Conservation (phyloP, 2,113 vertebrate genomes). For the Oreocharis arfaki region DNA sequence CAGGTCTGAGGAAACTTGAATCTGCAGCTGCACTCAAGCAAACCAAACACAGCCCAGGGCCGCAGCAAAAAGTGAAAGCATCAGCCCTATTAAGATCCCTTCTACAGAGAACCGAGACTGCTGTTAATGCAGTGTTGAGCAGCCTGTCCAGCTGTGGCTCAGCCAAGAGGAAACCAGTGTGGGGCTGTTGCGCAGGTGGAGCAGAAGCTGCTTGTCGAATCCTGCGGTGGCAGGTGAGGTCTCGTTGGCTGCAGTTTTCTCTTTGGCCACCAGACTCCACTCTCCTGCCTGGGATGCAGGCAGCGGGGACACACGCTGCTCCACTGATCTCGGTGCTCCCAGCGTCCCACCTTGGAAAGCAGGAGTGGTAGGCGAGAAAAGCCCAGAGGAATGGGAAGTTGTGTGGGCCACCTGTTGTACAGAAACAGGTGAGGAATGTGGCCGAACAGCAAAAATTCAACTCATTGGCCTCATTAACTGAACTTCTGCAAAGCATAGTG, state of each 20-base stretch:
- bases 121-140: fast-evolving
- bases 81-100: neutral
- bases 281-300: neutral
- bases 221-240: neutral
- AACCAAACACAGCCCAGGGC: neutral
- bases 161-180: neutral
- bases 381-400: neutral
- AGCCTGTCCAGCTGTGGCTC: neutral
- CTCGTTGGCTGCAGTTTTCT: neutral
- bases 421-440: neutral
- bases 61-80: neutral
- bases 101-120: neutral
- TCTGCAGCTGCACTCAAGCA: neutral
- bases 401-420: neutral
- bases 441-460: neutral
- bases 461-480: neutral
- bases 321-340: fast-evolving
- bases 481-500: neutral
- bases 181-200: neutral
- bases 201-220: neutral
- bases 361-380: neutral
- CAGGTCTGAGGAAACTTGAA: neutral
- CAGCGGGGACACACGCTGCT: neutral
- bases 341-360: neutral
- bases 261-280: slow-evolving; percentile 40